Evolutionary conservation across 2,888 invertebrate genomes (phyloP), one percentile per base, ranked within the genome.

Genomic region (Chaitophorus viminalis): DNA sequence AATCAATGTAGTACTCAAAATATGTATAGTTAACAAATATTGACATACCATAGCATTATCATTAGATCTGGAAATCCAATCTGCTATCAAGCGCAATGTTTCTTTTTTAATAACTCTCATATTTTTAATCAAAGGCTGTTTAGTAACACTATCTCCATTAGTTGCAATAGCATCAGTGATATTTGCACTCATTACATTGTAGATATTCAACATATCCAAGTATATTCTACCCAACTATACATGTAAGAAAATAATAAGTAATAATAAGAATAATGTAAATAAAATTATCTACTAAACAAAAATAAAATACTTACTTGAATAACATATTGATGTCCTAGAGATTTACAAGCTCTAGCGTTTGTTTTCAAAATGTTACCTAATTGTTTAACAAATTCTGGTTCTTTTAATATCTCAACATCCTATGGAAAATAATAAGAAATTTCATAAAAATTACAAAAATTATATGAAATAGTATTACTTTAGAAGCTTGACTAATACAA

Each of bases 91-190:
- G 92, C 98, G 99, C 83, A 99, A 93, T 0, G 98, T 98, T 93
- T 99, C 99, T 92, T 99, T 99, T 92, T 99, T 99, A 74, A 99
- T 98, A 89, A 98, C 98, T 91, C 99, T 94, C 99, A 99, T 99
- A 91, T 96, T 96, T 92, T 99, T 98, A 90, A 99, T 99, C 88
- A 99, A 93, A 14, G 98, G 98, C 92, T 99, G 99, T 92, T 99
- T 99, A 89, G 98, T 98, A n/a, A 99, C 98, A 90, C 94, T 94
- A 91, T 99, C 98, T 76, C 99, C 99, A 92, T 99, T 98, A 89
- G 97, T 92, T 89, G 96, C 94, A 91, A 99, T 98, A 72, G 99
- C 98, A 91, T 96, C 95, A 90, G 96, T 96, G 91, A 99, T 98
- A 92, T 98, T 98, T 92, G 97, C 97, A 89, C 97, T 97, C 94